Percentiles rank a stretch among this genome's conserved stretches.
phyloP scores from a whole-genome alignment of 2,113 vertebrate genomes.

The Brachypteracias leptosomus region DNA sequence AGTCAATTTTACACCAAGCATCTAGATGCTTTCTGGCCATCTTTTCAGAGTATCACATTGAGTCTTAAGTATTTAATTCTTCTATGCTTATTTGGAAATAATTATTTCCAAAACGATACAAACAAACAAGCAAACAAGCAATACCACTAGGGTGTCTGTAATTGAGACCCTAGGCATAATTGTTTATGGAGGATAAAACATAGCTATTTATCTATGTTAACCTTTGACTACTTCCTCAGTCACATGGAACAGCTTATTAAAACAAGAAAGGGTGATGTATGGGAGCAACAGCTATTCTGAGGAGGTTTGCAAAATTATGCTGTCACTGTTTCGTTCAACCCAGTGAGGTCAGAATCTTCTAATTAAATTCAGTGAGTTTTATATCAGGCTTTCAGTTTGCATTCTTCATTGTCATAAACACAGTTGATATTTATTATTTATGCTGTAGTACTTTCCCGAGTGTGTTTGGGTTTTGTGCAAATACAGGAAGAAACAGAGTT shows the following conservation, averaged over 20 bases:
- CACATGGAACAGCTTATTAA: constrained; percentile 37
- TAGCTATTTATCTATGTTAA: constrained; percentile 41
- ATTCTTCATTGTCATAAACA: constrained; percentile 6
- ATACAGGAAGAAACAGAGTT: constrained; percentile 1
- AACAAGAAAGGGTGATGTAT: background rate
- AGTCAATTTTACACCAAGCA: background rate
- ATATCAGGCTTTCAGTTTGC: background rate
- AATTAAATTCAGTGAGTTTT: constrained; percentile 19
- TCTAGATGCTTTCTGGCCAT: background rate
- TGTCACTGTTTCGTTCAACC: background rate
- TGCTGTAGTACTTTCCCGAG: background rate
- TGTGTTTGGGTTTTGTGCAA: background rate
- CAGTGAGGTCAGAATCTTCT: background rate
- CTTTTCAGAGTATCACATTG: background rate
- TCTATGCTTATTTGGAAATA: constrained; percentile 23
- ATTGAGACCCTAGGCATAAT: constrained; percentile 22
- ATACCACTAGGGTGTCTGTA: background rate
- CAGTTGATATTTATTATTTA: constrained; percentile 19
- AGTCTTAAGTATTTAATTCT: background rate
- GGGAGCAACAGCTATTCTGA: background rate
- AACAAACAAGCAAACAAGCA: background rate
- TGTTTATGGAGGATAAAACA: constrained; percentile 17
- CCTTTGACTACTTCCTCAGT: constrained; percentile 38
- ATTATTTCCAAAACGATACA: background rate
- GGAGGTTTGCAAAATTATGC: background rate